Evolutionary conservation across 2,113 vertebrate genomes (phyloP).

Genomic region (Hypocryptadius cinnamomeus): DNA sequence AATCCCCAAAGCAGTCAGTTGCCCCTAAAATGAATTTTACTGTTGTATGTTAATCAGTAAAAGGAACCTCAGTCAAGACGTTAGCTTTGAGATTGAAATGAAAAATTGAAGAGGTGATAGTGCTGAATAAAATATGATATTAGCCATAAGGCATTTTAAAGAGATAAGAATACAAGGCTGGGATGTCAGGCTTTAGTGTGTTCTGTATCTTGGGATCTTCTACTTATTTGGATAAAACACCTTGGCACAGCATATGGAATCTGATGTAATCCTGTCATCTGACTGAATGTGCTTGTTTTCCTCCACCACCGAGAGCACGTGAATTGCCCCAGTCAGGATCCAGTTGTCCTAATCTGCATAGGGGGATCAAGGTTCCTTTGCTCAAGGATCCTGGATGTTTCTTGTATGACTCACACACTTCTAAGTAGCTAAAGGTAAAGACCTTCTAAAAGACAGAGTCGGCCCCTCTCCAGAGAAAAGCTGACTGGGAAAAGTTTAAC

Average conservation of each 20-base stretch:
- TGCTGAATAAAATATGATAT: not conserved
- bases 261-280: conserved; percentile 49
- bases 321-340: conserved; percentile 9
- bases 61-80: not conserved
- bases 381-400: conserved; percentile 39
- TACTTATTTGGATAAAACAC: conserved; percentile 23
- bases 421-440: not conserved
- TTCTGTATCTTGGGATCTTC: not conserved
- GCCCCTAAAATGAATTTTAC: not conserved
- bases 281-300: conserved; percentile 35
- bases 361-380: conserved; percentile 22
- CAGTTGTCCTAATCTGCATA: not conserved
- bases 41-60: not conserved
- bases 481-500: not conserved
- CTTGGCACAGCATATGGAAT: conserved; percentile 29
- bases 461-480: not conserved
- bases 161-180: not conserved
- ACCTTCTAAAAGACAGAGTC: not conserved
- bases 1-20: not conserved
- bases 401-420: conserved; percentile 29
- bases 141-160: not conserved
- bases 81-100: conserved; percentile 2
- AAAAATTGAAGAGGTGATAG: not conserved
- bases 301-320: not conserved
- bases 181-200: not conserved